phyloP scores from a whole-genome alignment of 2,888 invertebrate species.

The Scelioninae gen. 1 region DNA sequence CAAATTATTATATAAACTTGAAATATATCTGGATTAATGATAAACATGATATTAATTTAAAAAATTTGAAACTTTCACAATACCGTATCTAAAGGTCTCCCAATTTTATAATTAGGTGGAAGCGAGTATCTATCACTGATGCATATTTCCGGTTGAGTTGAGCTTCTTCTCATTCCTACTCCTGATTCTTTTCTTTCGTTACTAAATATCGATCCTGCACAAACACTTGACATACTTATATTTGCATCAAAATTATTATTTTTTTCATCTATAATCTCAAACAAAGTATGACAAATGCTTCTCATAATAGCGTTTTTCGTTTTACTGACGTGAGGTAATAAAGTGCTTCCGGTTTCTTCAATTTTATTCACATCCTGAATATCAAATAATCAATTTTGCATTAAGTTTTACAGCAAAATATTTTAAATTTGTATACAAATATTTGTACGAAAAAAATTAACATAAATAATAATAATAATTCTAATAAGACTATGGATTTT shows the following conservation, averaged over 20 bases:
- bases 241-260: constrained; percentile 72
- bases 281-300: constrained; percentile 74
- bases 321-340: constrained; percentile 77
- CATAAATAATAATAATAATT: no score
- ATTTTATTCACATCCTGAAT: constrained; percentile 76
- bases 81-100: constrained; percentile 17
- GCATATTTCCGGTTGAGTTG: constrained; percentile 74
- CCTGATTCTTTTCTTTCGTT: background rate
- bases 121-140: constrained; percentile 36
- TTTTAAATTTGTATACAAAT: no score
- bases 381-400: constrained; percentile 7
- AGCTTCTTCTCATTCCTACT: constrained; percentile 70
- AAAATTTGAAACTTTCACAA: no score
- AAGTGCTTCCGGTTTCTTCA: constrained; percentile 79
- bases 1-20: no score
- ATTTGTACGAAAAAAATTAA: no score
- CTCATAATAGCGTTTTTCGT: constrained; percentile 73
- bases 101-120: constrained; percentile 33
- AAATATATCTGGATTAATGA: no score
- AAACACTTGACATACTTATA: constrained; percentile 58
- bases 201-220: constrained; percentile 13
- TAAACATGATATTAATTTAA: no score
- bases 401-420: no score
- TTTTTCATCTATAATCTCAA: constrained; percentile 75
- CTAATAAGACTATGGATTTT: no score